Conservation (phyloP, 2,113 vertebrate species). For the Taurulus bubalis region DNA sequence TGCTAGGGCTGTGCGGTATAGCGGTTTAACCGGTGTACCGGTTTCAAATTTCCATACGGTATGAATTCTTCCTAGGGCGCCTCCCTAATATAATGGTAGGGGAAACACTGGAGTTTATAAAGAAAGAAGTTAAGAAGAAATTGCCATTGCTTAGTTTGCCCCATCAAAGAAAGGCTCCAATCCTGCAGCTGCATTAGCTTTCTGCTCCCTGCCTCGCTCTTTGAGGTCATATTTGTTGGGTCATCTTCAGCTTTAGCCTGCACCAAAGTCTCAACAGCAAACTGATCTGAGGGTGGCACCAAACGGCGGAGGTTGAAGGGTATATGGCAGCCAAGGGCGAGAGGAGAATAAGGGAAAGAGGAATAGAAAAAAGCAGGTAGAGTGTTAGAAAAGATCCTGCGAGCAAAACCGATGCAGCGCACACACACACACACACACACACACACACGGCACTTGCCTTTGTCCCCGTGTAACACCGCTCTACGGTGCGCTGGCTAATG, state of each 20-base stretch:
- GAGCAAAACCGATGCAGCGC: slow-evolving; percentile 25
- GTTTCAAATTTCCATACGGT: too few species aligned
- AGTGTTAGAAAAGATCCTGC: slow-evolving; percentile 4
- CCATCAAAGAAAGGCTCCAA: slow-evolving; percentile 61
- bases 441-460: slow-evolving; percentile 35
- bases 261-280: slow-evolving; percentile 72
- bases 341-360: slow-evolving; percentile 9
- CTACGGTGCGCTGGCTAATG: slow-evolving; percentile 40
- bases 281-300: slow-evolving; percentile 76
- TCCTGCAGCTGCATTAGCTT: slow-evolving; percentile 35
- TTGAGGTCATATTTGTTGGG: slow-evolving; percentile 61
- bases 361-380: background rate
- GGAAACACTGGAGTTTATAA: too few species aligned
- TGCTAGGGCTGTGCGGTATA: too few species aligned
- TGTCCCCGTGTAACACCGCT: slow-evolving; percentile 55
- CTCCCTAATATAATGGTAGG: too few species aligned
- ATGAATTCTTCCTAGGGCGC: too few species aligned
- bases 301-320: slow-evolving; percentile 65
- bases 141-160: slow-evolving; percentile 54
- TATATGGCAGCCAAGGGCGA: slow-evolving; percentile 45
- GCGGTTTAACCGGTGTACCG: too few species aligned
- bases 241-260: slow-evolving; percentile 54
- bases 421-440: background rate
- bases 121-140: slow-evolving; percentile 50
- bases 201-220: slow-evolving; percentile 42